These are phyloP conservation scores for Steinernema feltiae DNA, from an alignment of 1,140 invertebrate genomes.

Conservation along the genomic window DNA sequence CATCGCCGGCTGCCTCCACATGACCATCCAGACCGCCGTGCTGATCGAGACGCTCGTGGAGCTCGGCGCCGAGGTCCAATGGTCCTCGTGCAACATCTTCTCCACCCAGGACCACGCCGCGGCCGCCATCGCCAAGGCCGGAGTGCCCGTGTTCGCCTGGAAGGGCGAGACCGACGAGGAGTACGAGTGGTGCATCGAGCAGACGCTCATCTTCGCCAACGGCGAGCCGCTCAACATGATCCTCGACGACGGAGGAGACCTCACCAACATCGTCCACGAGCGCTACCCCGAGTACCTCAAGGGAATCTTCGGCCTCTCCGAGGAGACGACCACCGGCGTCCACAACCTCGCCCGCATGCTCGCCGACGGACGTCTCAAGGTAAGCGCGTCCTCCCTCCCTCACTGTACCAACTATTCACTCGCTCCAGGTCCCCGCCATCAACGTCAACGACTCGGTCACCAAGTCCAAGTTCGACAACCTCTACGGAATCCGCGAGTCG, in stretches of 20 bases:
- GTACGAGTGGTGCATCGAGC: constrained; percentile 97
- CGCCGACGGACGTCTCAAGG: constrained; percentile 76
- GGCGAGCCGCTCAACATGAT: constrained; percentile 90
- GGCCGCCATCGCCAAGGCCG: constrained; percentile 87
- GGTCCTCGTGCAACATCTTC: constrained; percentile 63
- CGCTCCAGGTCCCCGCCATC: constrained; percentile 48
- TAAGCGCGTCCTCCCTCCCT: constrained; percentile 98
- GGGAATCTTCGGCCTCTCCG: constrained; percentile 80
- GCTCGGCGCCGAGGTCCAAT: constrained; percentile 87
- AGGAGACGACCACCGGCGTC: constrained; percentile 98
- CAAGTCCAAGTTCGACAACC: constrained; percentile 97
- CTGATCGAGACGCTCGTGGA: constrained; percentile 92
- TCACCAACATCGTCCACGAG: constrained; percentile 87
- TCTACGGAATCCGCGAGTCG: constrained; percentile 96
- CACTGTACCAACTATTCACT: constrained; percentile 73
- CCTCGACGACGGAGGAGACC: constrained; percentile 95
- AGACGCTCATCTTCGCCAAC: constrained; percentile 66
- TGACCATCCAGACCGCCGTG: constrained; percentile 95
- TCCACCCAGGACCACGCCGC: constrained; percentile 91
- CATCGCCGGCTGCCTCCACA: constrained; percentile 82
- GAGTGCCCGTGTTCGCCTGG: constrained; percentile 97
- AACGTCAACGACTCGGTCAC: constrained; percentile 58
- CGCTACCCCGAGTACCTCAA: constrained; percentile 75
- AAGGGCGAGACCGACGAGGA: constrained; percentile 99
- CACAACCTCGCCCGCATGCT: constrained; percentile 96